Evolutionary conservation across 2,113 vertebrate species (phyloP).

Genomic region (Apteryx mantelli): DNA sequence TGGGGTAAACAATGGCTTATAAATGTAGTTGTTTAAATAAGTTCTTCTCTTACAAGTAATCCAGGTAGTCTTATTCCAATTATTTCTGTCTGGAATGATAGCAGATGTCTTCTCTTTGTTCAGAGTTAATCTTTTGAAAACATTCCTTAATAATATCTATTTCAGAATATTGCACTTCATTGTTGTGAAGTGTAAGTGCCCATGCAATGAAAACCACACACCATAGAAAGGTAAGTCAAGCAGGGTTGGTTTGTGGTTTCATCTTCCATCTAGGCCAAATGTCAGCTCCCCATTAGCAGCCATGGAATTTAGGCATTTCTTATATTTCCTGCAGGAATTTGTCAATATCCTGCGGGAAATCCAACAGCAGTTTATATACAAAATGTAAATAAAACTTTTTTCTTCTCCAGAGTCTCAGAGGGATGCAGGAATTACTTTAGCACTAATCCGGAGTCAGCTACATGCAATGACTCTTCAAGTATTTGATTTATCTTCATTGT

Average conservation of each 20-base stretch:
- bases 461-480: not conserved
- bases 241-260: not conserved
- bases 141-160: not conserved
- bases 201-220: not conserved
- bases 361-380: not conserved
- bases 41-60: not conserved
- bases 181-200: not conserved
- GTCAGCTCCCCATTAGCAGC: not conserved
- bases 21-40: not conserved
- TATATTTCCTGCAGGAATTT: not conserved
- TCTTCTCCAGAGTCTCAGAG: not conserved
- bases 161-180: not conserved
- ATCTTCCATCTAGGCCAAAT: not conserved
- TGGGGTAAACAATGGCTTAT: constrained; percentile 7
- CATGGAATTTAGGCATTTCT: not conserved
- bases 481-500: not conserved
- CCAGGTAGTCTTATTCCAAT: not conserved
- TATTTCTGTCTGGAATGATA: not conserved
- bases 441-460: not conserved
- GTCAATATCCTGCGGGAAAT: not conserved
- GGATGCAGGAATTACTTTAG: not conserved
- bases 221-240: not conserved
- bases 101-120: not conserved
- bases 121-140: not conserved
- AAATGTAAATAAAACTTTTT: not conserved